Conservation (phyloP, 2,888 invertebrate genomes). For the Ditula angustiorana region DNA sequence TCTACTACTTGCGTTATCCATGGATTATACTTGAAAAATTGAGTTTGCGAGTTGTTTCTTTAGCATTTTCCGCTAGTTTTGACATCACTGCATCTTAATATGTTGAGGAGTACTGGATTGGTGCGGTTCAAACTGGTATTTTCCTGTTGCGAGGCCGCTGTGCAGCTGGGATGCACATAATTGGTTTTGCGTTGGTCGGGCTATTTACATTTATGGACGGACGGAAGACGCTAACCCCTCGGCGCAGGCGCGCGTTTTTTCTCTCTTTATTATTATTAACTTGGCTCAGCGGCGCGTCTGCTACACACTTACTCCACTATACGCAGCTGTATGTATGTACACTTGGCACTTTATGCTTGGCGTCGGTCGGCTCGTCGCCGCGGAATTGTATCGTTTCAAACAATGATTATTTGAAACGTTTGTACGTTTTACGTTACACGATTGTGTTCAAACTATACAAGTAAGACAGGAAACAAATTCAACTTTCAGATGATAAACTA, state of each 20-base stretch:
- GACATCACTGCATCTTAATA: conserved; percentile 14
- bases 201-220: conserved; percentile 71
- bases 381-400: conserved; percentile 14
- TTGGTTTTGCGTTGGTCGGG: conserved; percentile 56
- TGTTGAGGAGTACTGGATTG: conserved; percentile 45
- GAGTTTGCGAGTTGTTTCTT: conserved; percentile 43
- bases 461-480: too few relatives aligned
- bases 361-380: conserved; percentile 17
- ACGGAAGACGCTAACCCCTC: conserved; percentile 79
- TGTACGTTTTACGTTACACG: too few relatives aligned
- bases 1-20: conserved; percentile 37
- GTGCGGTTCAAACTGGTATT: conserved; percentile 6
- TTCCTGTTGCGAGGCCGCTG: conserved; percentile 28
- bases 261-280: conserved; percentile 82
- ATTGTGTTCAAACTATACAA: too few relatives aligned
- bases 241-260: conserved; percentile 69
- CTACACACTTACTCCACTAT: conserved; percentile 42
- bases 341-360: conserved; percentile 35
- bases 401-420: conserved; percentile 9
- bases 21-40: conserved; percentile 29
- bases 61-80: conserved; percentile 45
- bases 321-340: conserved; percentile 34
- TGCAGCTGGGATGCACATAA: conserved; percentile 52
- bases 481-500: too few relatives aligned
- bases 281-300: conserved; percentile 58